Evolutionary conservation across 2,797 vertebrate species (phyloP).

Genomic region (Xenentodon cancila): DNA sequence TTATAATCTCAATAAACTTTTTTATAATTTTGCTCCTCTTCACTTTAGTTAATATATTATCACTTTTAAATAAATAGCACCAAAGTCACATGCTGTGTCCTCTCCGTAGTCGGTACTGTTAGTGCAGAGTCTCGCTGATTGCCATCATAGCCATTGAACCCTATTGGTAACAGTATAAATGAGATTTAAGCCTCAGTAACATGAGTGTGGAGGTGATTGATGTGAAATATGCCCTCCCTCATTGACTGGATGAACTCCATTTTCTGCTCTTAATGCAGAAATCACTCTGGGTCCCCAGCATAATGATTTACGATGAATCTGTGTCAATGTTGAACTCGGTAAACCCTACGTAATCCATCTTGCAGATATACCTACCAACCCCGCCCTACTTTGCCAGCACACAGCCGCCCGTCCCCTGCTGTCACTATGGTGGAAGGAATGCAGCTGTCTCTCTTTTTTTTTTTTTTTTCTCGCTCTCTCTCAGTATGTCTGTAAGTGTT

Average conservation of each 20-base stretch:
- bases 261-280: constrained; percentile 90
- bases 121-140: constrained; percentile 76
- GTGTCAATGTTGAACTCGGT: constrained; percentile 88
- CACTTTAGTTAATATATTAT: constrained; percentile 53
- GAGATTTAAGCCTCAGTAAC: constrained; percentile 80
- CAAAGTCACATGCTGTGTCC: constrained; percentile 41
- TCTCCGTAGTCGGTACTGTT: constrained; percentile 70
- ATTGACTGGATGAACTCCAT: constrained; percentile 90
- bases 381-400: constrained; percentile 65
- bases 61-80: constrained; percentile 56
- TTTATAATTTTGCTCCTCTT: constrained; percentile 19
- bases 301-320: constrained; percentile 92
- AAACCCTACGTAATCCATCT: constrained; percentile 89
- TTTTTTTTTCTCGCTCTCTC: constrained; percentile 39
- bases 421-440: constrained; percentile 67
- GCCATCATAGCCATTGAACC: constrained; percentile 80
- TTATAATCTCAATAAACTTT: no score
- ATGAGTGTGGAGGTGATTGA: constrained; percentile 84
- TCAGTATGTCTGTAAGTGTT: constrained; percentile 82
- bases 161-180: constrained; percentile 79
- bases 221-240: constrained; percentile 88
- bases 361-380: constrained; percentile 83
- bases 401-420: constrained; percentile 55
- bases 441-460: constrained; percentile 37
- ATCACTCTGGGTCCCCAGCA: constrained; percentile 86